Conservation (phyloP, 2,113 vertebrate species). For the Thymallus thymallus region DNA sequence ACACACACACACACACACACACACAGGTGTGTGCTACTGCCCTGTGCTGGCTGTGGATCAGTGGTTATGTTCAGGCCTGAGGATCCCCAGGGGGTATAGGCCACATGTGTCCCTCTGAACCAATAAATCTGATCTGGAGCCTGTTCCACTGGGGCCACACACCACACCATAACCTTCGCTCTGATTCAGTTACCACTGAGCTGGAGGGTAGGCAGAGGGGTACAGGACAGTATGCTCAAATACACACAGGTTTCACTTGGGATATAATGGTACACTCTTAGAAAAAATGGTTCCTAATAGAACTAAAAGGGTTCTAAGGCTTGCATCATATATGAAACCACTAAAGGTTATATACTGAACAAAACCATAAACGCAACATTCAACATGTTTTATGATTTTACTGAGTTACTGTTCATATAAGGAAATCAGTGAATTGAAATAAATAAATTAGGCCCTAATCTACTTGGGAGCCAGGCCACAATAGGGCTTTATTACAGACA, state of each 20-base stretch:
- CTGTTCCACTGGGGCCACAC: conserved; percentile 18
- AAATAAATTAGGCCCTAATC: too few relatives aligned
- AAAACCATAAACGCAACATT: too few relatives aligned
- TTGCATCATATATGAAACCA: too few relatives aligned
- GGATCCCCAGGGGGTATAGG: background rate
- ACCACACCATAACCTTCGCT: conserved; percentile 34
- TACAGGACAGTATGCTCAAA: conserved; percentile 43
- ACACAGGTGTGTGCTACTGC: background rate
- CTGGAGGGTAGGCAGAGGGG: conserved; percentile 36
- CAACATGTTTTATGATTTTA: too few relatives aligned
- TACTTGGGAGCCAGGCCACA: too few relatives aligned
- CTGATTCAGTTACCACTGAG: conserved; percentile 56
- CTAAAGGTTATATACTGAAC: too few relatives aligned
- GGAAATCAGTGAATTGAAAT: too few relatives aligned
- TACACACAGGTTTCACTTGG: conserved; percentile 34
- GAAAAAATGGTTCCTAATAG: too few relatives aligned
- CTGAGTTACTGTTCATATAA: too few relatives aligned
- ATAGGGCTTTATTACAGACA: too few relatives aligned
- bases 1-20: background rate
- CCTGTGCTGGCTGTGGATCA: background rate
- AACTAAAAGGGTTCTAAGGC: too few relatives aligned
- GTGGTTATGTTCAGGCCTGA: background rate
- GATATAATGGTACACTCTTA: conserved; percentile 19
- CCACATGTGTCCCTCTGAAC: background rate
- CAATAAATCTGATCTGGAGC: conserved; percentile 16